A percentile compares a stretch with the other conserved stretches of the same genome.
These are phyloP conservation scores for Drosophila yakuba DNA, from an alignment of 1,140 invertebrate species.

Conservation along the genomic window DNA sequence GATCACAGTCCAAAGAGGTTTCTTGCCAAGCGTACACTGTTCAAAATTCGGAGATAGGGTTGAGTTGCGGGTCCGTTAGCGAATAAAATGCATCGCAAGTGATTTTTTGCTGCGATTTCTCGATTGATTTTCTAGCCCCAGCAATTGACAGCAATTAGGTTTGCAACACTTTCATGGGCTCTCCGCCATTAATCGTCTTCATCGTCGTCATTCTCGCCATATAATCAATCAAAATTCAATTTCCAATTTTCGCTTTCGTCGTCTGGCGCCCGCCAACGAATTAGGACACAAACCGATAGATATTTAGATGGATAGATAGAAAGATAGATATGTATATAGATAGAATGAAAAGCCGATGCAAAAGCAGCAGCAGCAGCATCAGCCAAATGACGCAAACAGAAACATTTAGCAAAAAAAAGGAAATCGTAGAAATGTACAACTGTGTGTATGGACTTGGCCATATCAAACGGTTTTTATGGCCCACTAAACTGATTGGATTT, in stretches of 20 bases:
- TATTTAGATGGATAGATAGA: background rate
- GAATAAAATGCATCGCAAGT: constrained; percentile 4
- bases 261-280: constrained; percentile 34
- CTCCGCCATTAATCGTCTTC: constrained; percentile 28
- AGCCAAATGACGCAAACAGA: constrained; percentile 30
- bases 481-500: constrained; percentile 24
- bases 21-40: constrained; percentile 28
- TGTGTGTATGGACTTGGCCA: background rate
- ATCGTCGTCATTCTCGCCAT: background rate
- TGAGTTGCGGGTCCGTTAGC: constrained; percentile 41
- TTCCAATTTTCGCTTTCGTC: constrained; percentile 43
- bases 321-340: constrained; percentile 17
- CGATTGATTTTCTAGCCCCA: constrained; percentile 32
- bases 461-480: constrained; percentile 27
- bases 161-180: constrained; percentile 16
- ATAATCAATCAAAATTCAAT: constrained; percentile 57
- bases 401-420: constrained; percentile 32
- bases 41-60: background rate
- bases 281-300: constrained; percentile 19
- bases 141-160: constrained; percentile 61
- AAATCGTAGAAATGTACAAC: constrained; percentile 21
- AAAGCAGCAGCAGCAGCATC: constrained; percentile 5
- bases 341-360: constrained; percentile 22
- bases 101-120: constrained; percentile 28
- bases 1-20: constrained; percentile 43